These are phyloP conservation scores for Apeltes quadracus DNA, from an alignment of 2,113 vertebrate species.

Conservation along the genomic window DNA sequence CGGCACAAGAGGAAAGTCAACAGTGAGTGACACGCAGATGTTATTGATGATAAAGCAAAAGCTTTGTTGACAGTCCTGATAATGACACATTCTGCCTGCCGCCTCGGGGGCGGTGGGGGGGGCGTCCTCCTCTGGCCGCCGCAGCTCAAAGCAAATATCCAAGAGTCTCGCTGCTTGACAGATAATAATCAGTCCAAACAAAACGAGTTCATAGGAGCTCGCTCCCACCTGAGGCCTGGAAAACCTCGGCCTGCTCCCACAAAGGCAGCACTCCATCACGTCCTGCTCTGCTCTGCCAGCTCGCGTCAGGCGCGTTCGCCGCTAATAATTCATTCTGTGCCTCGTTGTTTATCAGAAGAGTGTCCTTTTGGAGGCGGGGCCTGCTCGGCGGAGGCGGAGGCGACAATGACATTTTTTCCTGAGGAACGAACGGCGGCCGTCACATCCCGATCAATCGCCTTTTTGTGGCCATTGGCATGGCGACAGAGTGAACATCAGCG, in stretches of 20 bases:
- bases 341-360: constrained; percentile 6
- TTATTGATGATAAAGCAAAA: constrained; percentile 65
- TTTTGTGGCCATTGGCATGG: constrained; percentile 47
- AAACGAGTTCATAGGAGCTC: constrained; percentile 35
- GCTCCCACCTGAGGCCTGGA: constrained; percentile 53
- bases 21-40: constrained; percentile 56
- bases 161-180: constrained; percentile 56
- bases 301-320: not conserved
- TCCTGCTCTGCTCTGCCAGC: constrained; percentile 22
- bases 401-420: too few relatives aligned
- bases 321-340: constrained; percentile 24
- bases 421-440: constrained; percentile 38
- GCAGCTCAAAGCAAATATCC: constrained; percentile 63
- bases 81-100: constrained; percentile 58
- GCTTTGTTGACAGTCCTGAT: constrained; percentile 63
- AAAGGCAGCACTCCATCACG: constrained; percentile 35
- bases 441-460: constrained; percentile 48
- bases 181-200: constrained; percentile 63
- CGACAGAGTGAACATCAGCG: constrained; percentile 27
- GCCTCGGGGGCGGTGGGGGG: constrained; percentile 24
- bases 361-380: too few relatives aligned
- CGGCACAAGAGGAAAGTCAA: constrained; percentile 50
- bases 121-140: constrained; percentile 39
- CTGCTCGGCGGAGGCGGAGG: too few relatives aligned
- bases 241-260: constrained; percentile 24